Evolutionary conservation across 2,797 vertebrate species (phyloP), one percentile per base, ranked within the genome.

Genomic region (Lepilemur ruficaudatus): DNA sequence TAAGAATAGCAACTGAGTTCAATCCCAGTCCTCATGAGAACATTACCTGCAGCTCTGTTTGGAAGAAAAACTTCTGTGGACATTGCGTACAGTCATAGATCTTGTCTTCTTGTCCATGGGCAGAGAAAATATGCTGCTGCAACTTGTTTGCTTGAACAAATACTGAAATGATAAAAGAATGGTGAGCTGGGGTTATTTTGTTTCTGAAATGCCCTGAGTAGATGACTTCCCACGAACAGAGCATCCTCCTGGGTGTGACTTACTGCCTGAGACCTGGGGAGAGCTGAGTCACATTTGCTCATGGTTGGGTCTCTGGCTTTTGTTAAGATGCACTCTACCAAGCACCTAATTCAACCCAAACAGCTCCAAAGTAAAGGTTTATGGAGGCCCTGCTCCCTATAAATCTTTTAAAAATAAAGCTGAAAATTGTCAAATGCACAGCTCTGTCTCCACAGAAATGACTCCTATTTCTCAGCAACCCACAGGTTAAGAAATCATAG

Each of bases 51-150:
- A 99, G 98, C 98, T 99, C 99, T 98, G 99, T 99, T 98, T 99
- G 99, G 98, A 99, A 99, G 98, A 99, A 99, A 98, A 99, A 99
- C 99, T 99, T 99, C 98, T 99, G 99, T 92, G 99, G 99, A 96
- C 99, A 99, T 92, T 99, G 99, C 57, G 99, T 99, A 97, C 99
- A 99, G 98, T 99, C 99, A 81, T 99, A 99, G 98, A 99, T 99
- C 98, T 99, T 99, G 98, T 99, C 99, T 96, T 99, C 99, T 97
- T 99, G 99, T 96, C 99, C 99, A 73, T 99, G 99, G 96, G 99
- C 99, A 91, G 99, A 99, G 98, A 99, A 99, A 96, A 99, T 99
- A 95, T 99, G 99, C 96, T 99, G 99, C 98, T 99, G 99, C 98
- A 99, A 97, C 98, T 99, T 99, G 98, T 99, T 99, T 93, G 99